Conservation (phyloP, 2,113 vertebrate genomes). For the Holacanthus passer region DNA sequence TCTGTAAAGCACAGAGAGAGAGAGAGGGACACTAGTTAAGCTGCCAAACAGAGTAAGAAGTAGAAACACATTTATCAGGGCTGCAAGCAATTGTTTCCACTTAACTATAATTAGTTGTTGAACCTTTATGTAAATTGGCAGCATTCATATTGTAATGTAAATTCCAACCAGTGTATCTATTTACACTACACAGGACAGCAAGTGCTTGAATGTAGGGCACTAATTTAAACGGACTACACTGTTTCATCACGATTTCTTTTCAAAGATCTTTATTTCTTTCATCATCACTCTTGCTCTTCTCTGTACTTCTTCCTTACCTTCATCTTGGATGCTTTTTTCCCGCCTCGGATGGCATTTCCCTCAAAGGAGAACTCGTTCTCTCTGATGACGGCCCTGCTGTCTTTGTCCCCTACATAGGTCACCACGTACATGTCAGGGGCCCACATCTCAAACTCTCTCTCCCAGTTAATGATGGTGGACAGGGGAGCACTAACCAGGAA, state of each 20-base stretch:
- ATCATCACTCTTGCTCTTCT: not conserved
- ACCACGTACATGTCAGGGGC: slow-evolving; percentile 99
- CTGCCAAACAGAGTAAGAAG: not conserved
- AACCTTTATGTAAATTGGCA: not conserved
- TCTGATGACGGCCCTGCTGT: slow-evolving; percentile 96
- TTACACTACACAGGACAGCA: no score
- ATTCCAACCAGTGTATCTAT: not conserved
- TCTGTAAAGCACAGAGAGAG: slow-evolving; percentile 82
- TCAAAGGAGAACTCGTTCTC: slow-evolving; percentile 99
- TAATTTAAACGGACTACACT: not conserved
- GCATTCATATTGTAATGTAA: not conserved
- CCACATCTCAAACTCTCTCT: slow-evolving; percentile 99
- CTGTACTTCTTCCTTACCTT: slow-evolving; percentile 84
- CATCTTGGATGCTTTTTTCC: slow-evolving; percentile 97
- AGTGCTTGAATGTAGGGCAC: no score
- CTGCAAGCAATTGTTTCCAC: not conserved
- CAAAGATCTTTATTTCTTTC: not conserved
- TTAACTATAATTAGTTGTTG: not conserved
- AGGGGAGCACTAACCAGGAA: slow-evolving; percentile 97
- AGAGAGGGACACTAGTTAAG: not conserved
- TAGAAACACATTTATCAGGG: not conserved
- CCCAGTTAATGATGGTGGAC: slow-evolving; percentile 99
- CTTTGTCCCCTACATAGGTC: slow-evolving; percentile 96
- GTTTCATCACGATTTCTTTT: not conserved
- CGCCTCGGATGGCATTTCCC: slow-evolving; percentile 95